Evolutionary conservation across 2,888 invertebrate genomes (phyloP), one percentile per base, ranked within the genome.

Genomic region (Osmoderma eremita): DNA sequence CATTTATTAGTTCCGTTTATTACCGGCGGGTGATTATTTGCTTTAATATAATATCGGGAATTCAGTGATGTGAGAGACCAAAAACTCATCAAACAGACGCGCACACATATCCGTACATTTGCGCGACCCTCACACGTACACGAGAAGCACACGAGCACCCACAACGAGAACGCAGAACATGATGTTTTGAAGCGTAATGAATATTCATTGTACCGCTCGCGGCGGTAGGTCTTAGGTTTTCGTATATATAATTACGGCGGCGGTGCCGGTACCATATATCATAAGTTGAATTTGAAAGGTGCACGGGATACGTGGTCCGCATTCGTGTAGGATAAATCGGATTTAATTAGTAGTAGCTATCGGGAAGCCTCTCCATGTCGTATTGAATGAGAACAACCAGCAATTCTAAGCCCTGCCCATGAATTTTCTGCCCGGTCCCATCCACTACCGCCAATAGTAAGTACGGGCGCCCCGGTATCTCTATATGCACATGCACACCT

Each of bases 201-300:
- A 80, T 80, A 80, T 80, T 80, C 79, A 80, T 79, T 77, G 78
- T 77, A 73, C 72, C 72, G 76, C 77, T 75, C 74, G 71, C 74
- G 75, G 77, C 76, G 75, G 76, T 77, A 73, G 78, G 77, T 78
- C 78, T 77, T 76, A 79, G 79, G 77, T 76, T 78, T 75, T 74
- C 74, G 77, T 77, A 76, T 77, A 58, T 58, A 79, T 79, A 80
- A 80, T 80, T 80, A 79, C 77, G 72, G 70, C 76, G 74, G 75
- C 75, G 75, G 71, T 72, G 10, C 8, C 30, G 66, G 70, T 74
- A 73, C 75, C 73, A 78, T 79, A 79, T 78, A 79, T 79, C 79
- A 79, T 78, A 79, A 78, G 77, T 77, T 75, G 75, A 75, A 77
- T 78, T 77, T 78, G 78, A 78, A 79, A 79, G 78, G 78, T 78